phyloP scores from a whole-genome alignment of 2,113 vertebrate species.

The Gambusia holbrooki region DNA sequence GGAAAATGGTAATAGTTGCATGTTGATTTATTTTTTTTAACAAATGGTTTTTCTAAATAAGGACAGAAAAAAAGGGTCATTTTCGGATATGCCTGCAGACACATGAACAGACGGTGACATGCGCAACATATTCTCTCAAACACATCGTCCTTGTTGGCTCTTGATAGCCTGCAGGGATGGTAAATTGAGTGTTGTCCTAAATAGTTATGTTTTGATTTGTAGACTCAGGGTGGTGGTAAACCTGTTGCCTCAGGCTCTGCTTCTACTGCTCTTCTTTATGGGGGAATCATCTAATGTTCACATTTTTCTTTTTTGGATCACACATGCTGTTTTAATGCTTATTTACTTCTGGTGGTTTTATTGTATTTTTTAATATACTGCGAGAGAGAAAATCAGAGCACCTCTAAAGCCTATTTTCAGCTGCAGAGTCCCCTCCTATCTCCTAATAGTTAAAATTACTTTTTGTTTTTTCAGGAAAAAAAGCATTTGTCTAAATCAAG shows the following conservation, averaged over 20 bases:
- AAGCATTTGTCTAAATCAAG: conserved; percentile 24
- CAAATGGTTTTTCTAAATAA: not conserved
- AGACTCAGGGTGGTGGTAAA: conserved; percentile 22
- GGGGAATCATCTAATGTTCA: conserved; percentile 10
- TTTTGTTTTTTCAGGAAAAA: conserved; percentile 5
- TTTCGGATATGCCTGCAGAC: conserved; percentile 6
- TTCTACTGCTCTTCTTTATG: conserved; percentile 10
- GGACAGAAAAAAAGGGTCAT: conserved; percentile 1
- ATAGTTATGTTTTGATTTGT: conserved; percentile 32
- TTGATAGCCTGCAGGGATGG: conserved; percentile 13
- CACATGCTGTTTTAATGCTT: conserved; percentile 5
- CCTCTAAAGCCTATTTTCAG: not conserved
- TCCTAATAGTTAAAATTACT: not conserved
- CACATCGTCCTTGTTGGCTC: conserved; percentile 2
- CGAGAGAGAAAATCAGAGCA: conserved; percentile 3
- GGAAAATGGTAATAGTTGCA: not conserved
- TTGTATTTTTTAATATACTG: not conserved
- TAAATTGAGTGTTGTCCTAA: conserved; percentile 28
- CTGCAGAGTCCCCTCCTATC: not conserved
- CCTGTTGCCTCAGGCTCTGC: conserved; percentile 34
- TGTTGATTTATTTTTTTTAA: not conserved
- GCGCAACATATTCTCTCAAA: conserved; percentile 25
- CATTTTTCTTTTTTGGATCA: conserved; percentile 27
- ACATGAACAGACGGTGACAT: conserved; percentile 6
- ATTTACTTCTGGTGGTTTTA: conserved; percentile 8